Conservation (phyloP, 2,113 vertebrate species). For the Pluvialis apricaria region DNA sequence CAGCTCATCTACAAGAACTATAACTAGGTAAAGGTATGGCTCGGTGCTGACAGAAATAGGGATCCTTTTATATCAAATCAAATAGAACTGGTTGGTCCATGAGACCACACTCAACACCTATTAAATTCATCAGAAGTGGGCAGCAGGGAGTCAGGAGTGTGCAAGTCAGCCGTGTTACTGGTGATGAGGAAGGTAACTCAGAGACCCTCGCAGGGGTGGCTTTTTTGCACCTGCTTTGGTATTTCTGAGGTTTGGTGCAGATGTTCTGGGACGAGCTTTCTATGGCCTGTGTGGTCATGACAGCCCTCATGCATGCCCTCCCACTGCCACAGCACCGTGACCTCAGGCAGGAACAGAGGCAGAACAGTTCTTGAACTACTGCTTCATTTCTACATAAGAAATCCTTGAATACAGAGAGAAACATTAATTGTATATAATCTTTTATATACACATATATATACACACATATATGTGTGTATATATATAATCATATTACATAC, state of each 20-base stretch:
- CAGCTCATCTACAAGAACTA: not conserved
- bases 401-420: not conserved
- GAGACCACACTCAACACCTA: not conserved
- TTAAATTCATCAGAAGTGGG: not conserved
- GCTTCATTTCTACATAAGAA: not conserved
- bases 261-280: not conserved
- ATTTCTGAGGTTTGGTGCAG: not conserved
- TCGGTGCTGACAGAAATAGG: not conserved
- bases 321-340: no score
- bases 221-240: not conserved
- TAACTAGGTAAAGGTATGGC: not conserved
- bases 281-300: no score
- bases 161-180: not conserved
- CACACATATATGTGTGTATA: rapidly evolving
- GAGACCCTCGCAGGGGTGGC: not conserved
- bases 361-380: not conserved
- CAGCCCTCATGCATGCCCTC: not conserved
- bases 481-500: not conserved
- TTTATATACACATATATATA: not conserved
- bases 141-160: not conserved
- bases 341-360: not conserved
- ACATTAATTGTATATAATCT: not conserved
- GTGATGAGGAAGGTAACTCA: not conserved
- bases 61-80: not conserved
- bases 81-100: not conserved